Conservation (phyloP, 2,113 vertebrate species). For the Melozone crissalis region DNA sequence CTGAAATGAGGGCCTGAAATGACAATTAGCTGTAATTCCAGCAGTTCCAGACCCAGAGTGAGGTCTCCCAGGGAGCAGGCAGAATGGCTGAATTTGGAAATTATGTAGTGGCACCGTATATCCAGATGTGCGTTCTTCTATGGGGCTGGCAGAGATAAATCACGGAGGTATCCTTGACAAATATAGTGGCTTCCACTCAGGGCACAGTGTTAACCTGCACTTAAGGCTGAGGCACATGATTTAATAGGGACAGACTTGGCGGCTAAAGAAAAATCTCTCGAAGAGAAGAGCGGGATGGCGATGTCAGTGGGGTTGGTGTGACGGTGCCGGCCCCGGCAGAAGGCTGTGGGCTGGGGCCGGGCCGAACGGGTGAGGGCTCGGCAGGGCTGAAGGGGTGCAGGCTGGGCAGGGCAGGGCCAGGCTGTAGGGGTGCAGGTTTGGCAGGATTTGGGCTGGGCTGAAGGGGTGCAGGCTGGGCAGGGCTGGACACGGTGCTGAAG, state of each 20-base stretch:
- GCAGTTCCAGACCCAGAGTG: background rate
- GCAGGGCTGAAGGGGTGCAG: no score
- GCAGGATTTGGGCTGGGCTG: no score
- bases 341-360: background rate
- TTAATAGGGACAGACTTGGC: constrained; percentile 35
- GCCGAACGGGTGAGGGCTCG: background rate
- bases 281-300: background rate
- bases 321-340: background rate
- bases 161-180: constrained; percentile 39
- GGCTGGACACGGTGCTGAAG: no score
- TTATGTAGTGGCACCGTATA: background rate
- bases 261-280: constrained; percentile 37
- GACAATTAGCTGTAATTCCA: background rate
- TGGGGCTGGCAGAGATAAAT: constrained; percentile 28
- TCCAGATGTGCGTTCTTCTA: background rate
- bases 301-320: background rate
- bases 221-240: constrained; percentile 59
- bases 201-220: constrained; percentile 52
- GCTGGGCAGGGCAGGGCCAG: no score
- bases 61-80: background rate
- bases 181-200: constrained; percentile 38
- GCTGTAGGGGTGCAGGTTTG: no score
- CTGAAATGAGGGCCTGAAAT: background rate
- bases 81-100: background rate
- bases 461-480: no score